A percentile compares a stretch with the other conserved stretches of the same genome.
phyloP scores from a whole-genome alignment of 2,888 invertebrate genomes.

The Drosophila robusta region DNA sequence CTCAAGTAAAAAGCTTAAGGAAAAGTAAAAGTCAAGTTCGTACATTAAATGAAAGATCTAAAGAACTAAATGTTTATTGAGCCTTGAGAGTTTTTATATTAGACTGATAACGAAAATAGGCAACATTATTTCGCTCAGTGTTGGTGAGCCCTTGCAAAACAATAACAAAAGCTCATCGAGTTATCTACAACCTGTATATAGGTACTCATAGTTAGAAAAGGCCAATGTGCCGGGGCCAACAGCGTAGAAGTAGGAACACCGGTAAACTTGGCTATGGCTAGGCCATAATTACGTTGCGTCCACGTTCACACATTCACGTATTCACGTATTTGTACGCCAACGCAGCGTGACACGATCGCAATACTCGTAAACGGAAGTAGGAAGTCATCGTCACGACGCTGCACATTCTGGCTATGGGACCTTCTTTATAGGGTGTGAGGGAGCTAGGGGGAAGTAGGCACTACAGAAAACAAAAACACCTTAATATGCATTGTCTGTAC shows the following conservation, averaged over 20 bases:
- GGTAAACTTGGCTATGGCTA: conserved; percentile 40
- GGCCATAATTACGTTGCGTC: conserved; percentile 47
- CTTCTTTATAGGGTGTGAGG: conserved; percentile 10
- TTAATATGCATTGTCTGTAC: conserved; percentile 43
- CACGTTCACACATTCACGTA: conserved; percentile 29
- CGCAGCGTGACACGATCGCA: conserved; percentile 62
- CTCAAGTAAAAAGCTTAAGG: not conserved
- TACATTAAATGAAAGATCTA: no score
- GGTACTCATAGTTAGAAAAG: conserved; percentile 14
- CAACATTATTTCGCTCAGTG: conserved; percentile 27
- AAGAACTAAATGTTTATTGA: no score
- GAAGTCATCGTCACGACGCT: conserved; percentile 59
- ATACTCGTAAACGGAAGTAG: conserved; percentile 58
- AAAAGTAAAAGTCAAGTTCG: no score
- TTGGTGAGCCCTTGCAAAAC: conserved; percentile 25
- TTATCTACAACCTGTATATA: conserved; percentile 23
- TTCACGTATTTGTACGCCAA: conserved; percentile 47
- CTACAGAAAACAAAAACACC: conserved; percentile 7
- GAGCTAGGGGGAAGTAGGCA: not conserved
- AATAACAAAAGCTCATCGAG: conserved; percentile 45
- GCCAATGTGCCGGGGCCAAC: conserved; percentile 52
- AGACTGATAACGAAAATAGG: no score
- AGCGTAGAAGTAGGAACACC: conserved; percentile 19
- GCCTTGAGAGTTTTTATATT: not conserved
- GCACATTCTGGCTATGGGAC: conserved; percentile 45